Base-by-base conservation (phyloP, 2,797 vertebrate species). In the Luscinia megarhynchos region DNA sequence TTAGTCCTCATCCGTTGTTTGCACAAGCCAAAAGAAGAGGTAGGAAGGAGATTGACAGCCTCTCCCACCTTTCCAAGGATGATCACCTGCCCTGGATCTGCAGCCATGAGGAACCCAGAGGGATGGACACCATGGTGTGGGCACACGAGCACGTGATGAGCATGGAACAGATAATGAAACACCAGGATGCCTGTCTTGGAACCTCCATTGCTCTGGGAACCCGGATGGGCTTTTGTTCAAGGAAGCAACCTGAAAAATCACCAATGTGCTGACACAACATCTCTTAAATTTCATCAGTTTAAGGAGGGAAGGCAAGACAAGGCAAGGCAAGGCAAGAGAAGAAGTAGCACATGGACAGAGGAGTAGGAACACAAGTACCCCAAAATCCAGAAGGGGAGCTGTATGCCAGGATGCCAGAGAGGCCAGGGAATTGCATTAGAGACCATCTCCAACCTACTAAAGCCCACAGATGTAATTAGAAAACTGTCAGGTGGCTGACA, bases 91-190 rank as follows among this genome's bases (percentile, higher is more conserved):
- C 27, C 48, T 40, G 38, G 24, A n/a, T 30, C 29, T 45, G 45
- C 69, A 50, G 34, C 22, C 1, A 11, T 3, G 45, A 40, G 68
- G 45, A 16, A 11, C 3, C 17, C 40, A 14, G 69, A 23, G 29
- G 67, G 32, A 48, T 1, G 13, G 38, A 75, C 34, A 12, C n/a
- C 16, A 5, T 1, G 1, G 14, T 10, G 10, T 19, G 41, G 62
- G 46, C 1, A 8, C 45, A 38, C 1, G 2, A 5, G 36, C 2
- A 5, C 36, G 13, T 30, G 24, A 2, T 3, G 30, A n/a, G 14
- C 4, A 1, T 2, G 9, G 16, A 55, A 22, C 12, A 6, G 19
- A 11, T 2, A n/a, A 59, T 0, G 8, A 46, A 40, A 36, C 6
- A 11, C 32, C 12, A 7, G 5, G 1, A 15, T 45, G 32, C 50